A percentile compares a stretch with the other conserved stretches of the same genome.
Conservation (phyloP, 2,797 vertebrate genomes). For the Danio jaintianensis region DNA sequence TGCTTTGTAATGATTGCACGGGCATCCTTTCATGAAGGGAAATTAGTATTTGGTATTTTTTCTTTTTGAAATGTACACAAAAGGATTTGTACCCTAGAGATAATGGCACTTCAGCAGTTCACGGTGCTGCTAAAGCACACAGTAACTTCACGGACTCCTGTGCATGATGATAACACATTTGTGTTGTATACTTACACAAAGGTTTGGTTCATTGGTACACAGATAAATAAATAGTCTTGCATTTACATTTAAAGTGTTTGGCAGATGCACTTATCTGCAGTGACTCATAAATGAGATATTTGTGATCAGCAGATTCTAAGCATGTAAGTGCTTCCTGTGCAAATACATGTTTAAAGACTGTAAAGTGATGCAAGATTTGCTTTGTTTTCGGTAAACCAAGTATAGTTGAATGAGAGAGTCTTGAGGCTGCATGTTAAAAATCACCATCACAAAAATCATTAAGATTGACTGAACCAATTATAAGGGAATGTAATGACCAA, state of each 20-base stretch:
- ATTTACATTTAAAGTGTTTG: conserved; percentile 23
- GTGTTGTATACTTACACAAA: conserved; percentile 16
- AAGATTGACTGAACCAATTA: conserved; percentile 12
- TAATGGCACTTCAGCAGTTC: conserved; percentile 27
- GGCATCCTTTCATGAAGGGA: conserved; percentile 29
- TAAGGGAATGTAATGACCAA: conserved; percentile 25
- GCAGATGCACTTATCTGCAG: conserved; percentile 16
- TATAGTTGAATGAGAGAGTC: conserved; percentile 3
- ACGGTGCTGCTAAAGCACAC: conserved; percentile 22
- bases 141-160: conserved; percentile 10
- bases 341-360: conserved; percentile 11
- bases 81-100: conserved; percentile 23
- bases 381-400: background rate
- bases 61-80: conserved; percentile 35
- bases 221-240: background rate
- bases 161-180: conserved; percentile 12
- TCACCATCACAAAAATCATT: conserved; percentile 13
- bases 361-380: background rate
- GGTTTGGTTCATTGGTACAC: background rate
- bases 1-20: conserved; percentile 31
- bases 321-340: background rate
- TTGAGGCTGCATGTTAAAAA: conserved; percentile 2
- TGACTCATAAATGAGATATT: background rate
- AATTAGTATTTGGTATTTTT: conserved; percentile 8
- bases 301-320: conserved; percentile 23